Conservation (phyloP, 2,797 vertebrate species). For the Paguma larvata region DNA sequence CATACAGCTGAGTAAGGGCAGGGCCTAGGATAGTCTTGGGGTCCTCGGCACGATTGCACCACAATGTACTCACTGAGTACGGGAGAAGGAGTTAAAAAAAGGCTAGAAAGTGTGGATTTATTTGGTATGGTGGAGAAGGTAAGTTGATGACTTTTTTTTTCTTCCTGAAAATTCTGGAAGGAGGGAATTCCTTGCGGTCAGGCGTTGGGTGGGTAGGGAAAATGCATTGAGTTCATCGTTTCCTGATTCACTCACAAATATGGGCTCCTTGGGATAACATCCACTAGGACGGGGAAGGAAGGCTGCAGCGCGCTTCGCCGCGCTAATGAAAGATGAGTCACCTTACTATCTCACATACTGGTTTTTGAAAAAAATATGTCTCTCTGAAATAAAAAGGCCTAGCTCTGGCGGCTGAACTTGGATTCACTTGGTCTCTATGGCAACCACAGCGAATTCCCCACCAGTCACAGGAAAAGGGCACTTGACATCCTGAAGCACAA, state of each 20-base stretch:
- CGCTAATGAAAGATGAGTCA: constrained; percentile 78
- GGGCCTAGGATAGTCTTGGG: neutral
- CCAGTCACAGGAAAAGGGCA: constrained; percentile 87
- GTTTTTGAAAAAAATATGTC: constrained; percentile 73
- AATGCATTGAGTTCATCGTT: constrained; percentile 71
- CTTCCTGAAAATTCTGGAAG: constrained; percentile 63
- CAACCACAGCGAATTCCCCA: constrained; percentile 86
- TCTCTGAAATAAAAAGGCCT: constrained; percentile 83
- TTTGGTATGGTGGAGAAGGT: constrained; percentile 1
- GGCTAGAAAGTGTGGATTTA: neutral
- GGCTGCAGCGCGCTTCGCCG: neutral
- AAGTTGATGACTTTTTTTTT: constrained; percentile 58
- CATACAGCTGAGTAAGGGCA: neutral
- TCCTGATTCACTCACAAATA: constrained; percentile 69
- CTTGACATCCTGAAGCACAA: constrained; percentile 86
- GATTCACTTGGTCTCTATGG: constrained; percentile 89
- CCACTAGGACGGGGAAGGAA: constrained; percentile 55
- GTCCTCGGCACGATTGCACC: neutral
- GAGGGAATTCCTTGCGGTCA: constrained; percentile 58
- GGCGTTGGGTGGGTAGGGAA: constrained; percentile 64
- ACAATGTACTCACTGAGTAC: neutral
- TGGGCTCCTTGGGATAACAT: constrained; percentile 60
- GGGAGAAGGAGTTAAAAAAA: neutral
- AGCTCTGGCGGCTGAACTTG: constrained; percentile 85
- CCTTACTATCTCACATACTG: constrained; percentile 80